Conservation (phyloP, 2,888 invertebrate species). For the Galerucella nymphaeae region DNA sequence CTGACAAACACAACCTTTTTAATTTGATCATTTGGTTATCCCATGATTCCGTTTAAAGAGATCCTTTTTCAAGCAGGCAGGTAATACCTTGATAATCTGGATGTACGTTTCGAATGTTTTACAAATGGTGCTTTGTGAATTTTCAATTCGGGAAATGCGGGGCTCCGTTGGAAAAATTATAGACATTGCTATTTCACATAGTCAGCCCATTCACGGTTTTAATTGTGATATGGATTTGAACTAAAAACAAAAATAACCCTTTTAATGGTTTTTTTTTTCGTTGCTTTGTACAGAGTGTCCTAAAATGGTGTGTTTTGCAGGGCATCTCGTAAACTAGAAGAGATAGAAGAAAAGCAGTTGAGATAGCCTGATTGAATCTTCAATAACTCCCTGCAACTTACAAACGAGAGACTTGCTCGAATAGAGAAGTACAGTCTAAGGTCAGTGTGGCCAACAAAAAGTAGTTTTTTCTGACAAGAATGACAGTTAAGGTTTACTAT, state of each 20-base stretch:
- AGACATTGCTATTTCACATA: constrained; percentile 1
- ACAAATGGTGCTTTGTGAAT: constrained; percentile 35
- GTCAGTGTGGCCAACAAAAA: too few relatives aligned
- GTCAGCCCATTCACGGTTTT: constrained; percentile 5
- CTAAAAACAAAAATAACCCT: constrained; percentile 6
- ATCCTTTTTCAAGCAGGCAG: constrained; percentile 29
- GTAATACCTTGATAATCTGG: constrained; percentile 32
- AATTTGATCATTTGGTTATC: constrained; percentile 35
- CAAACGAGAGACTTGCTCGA: too few relatives aligned
- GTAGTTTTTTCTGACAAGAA: too few relatives aligned
- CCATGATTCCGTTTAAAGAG: constrained; percentile 28
- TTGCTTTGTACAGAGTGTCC: too few relatives aligned
- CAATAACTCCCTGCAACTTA: too few relatives aligned
- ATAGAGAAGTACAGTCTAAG: too few relatives aligned
- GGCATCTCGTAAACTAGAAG: too few relatives aligned
- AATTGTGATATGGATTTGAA: constrained; percentile 15
- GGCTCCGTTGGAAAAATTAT: constrained; percentile 18
- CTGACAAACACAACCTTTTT: constrained; percentile 42
- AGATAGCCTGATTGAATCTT: too few relatives aligned
- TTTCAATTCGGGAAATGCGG: constrained; percentile 24
- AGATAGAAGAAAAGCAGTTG: too few relatives aligned
- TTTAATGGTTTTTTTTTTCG: background rate
- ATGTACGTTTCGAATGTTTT: constrained; percentile 28
- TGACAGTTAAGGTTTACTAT: too few relatives aligned
- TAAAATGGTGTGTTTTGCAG: too few relatives aligned